Evolutionary conservation across 2,797 vertebrate genomes (phyloP), one percentile per base, ranked within the genome.

Genomic region (Hippopotamyrus pictus): DNA sequence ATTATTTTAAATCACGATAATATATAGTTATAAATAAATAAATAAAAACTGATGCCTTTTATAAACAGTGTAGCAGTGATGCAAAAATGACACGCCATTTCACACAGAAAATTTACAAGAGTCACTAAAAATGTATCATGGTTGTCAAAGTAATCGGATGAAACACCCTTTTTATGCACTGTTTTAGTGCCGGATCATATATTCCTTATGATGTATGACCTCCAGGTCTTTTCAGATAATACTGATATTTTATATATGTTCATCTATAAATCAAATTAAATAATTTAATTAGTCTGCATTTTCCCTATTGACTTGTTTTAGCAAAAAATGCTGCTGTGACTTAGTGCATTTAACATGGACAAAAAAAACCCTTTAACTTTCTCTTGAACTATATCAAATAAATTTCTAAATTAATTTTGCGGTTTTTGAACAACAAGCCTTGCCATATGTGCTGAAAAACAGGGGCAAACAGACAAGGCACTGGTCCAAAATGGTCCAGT

Each of bases 41-140:
- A n/a, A n/a, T n/a, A 62, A 76, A 91, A 95, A 94, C 93, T 93
- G 93, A 95, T 93, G 93, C 92, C 91, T 94, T 93, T 95, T 93
- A 93, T 93, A 90, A 94, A 94, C 91, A 92, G 91, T 82, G 82
- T 73, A 89, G 48, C 76, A 88, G 82, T 89, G 88, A 92, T 90
- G 92, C 90, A 88, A 90, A 94, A 73, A 94, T 92, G 93, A 93
- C 88, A 91, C 7, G 88, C 89, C 91, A 92, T 92, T 93, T 92
- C 91, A 91, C 88, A 90, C 91, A 89, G 91, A 93, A 91, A 93
- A 95, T 95, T 94, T 94, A 93, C 93, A 92, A 91, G 91, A 88
- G 92, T 91, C 88, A 50, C 89, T 5, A 95, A 93, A 93, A 93
- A 92, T 93, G 93, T 94, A 92, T 88, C 91, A 92, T 90, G 86